Conservation (phyloP, 2,888 invertebrate genomes). For the Drosophila mettleri region DNA sequence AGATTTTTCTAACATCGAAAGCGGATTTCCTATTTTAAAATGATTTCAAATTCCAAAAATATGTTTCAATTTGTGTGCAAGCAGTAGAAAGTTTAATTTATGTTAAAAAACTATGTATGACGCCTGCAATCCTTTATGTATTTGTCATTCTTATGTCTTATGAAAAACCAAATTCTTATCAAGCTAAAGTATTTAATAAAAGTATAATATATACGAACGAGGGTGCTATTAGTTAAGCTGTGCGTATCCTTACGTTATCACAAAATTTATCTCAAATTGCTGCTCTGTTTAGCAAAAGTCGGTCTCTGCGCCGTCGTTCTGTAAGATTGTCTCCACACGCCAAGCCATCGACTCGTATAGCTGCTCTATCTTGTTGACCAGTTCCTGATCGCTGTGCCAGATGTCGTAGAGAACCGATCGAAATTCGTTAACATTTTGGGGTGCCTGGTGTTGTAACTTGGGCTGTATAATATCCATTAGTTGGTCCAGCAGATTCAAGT, state of each 20-base stretch:
- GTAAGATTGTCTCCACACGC: constrained; percentile 53
- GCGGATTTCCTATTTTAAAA: constrained; percentile 21
- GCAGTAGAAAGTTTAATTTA: constrained; percentile 2
- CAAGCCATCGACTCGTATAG: constrained; percentile 65
- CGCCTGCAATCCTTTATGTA: constrained; percentile 14
- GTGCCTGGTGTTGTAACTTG: constrained; percentile 44
- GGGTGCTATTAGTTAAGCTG: neutral
- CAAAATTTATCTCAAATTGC: neutral
- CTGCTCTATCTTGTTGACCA: constrained; percentile 56
- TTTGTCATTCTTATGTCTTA: constrained; percentile 38
- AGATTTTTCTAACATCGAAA: neutral
- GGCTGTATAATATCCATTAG: constrained; percentile 66
- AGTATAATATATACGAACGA: neutral
- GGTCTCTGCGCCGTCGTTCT: constrained; percentile 46
- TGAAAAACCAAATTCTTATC: constrained; percentile 11
- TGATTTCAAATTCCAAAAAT: constrained; percentile 10
- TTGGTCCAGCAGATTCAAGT: constrained; percentile 63
- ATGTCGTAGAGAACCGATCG: constrained; percentile 57
- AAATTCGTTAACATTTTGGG: constrained; percentile 59
- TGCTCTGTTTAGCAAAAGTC: constrained; percentile 20
- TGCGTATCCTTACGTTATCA: neutral
- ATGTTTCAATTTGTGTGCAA: neutral
- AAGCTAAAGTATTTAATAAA: constrained; percentile 50
- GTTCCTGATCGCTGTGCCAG: constrained; percentile 66
- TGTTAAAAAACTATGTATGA: constrained; percentile 5